Conservation (phyloP, 2,113 vertebrate genomes). For the Pelmatolapia mariae region DNA sequence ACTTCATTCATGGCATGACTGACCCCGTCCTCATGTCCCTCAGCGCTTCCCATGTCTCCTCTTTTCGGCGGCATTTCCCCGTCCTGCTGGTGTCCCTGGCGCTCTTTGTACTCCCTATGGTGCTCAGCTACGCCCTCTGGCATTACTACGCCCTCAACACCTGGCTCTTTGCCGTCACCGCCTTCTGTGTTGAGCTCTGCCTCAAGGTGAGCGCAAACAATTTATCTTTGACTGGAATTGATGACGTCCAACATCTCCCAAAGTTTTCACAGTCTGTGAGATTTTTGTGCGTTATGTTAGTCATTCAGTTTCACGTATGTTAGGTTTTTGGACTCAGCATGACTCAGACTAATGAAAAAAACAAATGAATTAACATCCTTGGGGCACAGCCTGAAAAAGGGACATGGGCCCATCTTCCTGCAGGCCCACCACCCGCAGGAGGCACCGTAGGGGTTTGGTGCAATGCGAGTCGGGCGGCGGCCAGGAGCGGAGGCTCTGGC, state of each 20-base stretch:
- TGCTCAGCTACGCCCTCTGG: conserved; percentile 89
- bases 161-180: conserved; percentile 96
- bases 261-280: fast-evolving
- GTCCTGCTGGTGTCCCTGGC: conserved; percentile 88
- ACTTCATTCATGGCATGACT: conserved; percentile 99
- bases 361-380: no score
- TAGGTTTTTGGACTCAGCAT: no score
- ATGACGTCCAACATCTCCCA: fast-evolving
- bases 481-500: no score
- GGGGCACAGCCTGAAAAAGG: no score
- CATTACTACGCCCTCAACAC: conserved; percentile 89
- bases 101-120: conserved; percentile 85
- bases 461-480: no score
- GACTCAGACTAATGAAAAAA: no score
- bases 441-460: no score
- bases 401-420: no score
- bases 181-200: conserved; percentile 97
- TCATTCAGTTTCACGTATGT: no score
- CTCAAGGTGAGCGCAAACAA: conserved; percentile 75
- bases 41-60: conserved; percentile 92
- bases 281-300: no score
- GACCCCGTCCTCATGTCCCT: conserved; percentile 97
- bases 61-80: conserved; percentile 88
- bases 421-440: no score
- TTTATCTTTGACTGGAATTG: fast-evolving